Evolutionary conservation across 2,888 invertebrate genomes (phyloP), one percentile per base, ranked within the genome.

Genomic region (Anagyrus pseudococci): DNA sequence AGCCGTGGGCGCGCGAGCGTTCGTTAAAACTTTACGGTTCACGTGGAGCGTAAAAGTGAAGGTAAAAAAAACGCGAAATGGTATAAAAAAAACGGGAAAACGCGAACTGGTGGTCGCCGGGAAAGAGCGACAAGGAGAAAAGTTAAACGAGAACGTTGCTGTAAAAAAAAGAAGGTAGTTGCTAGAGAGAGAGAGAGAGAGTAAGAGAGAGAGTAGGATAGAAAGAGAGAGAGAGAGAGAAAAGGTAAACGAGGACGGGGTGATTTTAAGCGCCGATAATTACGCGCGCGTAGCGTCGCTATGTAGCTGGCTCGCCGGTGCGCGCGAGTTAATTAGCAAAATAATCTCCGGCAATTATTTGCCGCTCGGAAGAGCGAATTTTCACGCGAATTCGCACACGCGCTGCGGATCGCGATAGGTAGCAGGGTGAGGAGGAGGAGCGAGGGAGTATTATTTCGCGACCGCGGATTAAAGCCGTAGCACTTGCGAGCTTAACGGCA

Each of bases 341-440:
- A 58, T 58, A 46, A 58, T 63, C 58, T n/a, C 49, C 48, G 43
- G n/a, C 48, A 54, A 63, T 63, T 50, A 54, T 40, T 40, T 43
- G 25, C 6, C 15, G 29, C n/a, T 15, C 46, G 53, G 64, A 22
- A 53, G 40, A 40, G 53, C 48, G 61, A 67, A 64, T 67, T 68
- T 60, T 43, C 63, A 63, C 63, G 43, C 41, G 62, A 62, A 67
- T n/a, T n/a, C n/a, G n/a, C n/a, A n/a, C n/a, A n/a, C n/a, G n/a
- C n/a, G n/a, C n/a, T n/a, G n/a, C n/a, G n/a, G n/a, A n/a, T n/a
- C n/a, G n/a, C n/a, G n/a, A n/a, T n/a, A n/a, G n/a, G n/a, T n/a
- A n/a, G n/a, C n/a, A n/a, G n/a, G n/a, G n/a, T n/a, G n/a, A n/a
- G n/a, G n/a, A n/a, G n/a, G n/a, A n/a, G n/a, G n/a, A n/a, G n/a